Percentiles rank a stretch among this genome's conserved stretches.
Conservation (phyloP, 2,797 vertebrate species). For the Coranthus polyacanthus region DNA sequence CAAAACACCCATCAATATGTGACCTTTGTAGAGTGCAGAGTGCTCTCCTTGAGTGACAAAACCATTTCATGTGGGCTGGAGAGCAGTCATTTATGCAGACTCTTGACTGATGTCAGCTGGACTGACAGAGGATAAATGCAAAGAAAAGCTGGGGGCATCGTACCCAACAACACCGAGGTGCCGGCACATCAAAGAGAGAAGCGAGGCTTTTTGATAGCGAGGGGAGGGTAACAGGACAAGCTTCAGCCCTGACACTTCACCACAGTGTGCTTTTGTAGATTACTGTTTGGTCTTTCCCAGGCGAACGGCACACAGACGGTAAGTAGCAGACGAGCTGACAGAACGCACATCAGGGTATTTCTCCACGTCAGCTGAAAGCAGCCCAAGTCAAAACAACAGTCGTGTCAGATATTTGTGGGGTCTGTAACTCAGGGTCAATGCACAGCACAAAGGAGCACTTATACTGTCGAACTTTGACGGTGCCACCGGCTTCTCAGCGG, state of each 20-base stretch:
- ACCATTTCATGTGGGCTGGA: conserved; percentile 60
- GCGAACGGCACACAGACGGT: conserved; percentile 36
- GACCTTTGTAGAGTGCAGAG: conserved; percentile 35
- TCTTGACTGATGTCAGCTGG: conserved; percentile 75
- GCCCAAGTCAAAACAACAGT: conserved; percentile 56
- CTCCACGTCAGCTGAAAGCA: conserved; percentile 29
- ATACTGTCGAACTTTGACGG: conserved; percentile 15
- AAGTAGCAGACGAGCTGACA: conserved; percentile 57
- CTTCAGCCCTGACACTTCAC: conserved; percentile 66
- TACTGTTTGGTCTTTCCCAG: conserved; percentile 66
- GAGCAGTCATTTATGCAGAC: conserved; percentile 67
- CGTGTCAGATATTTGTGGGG: conserved; percentile 49
- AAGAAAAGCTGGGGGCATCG: conserved; percentile 63
- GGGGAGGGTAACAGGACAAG: conserved; percentile 65
- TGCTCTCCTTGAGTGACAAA: conserved; percentile 62
- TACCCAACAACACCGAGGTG: conserved; percentile 62
- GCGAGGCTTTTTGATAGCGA: conserved; percentile 53
- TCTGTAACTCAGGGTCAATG: conserved; percentile 25
- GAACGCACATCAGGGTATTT: conserved; percentile 56
- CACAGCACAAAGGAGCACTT: conserved; percentile 21
- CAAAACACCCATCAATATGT: conserved; percentile 40
- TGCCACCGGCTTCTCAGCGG: conserved; percentile 6
- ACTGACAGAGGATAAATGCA: conserved; percentile 65
- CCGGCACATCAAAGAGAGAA: conserved; percentile 69
- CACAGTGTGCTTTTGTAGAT: conserved; percentile 73